Percentiles rank a stretch among this genome's conserved stretches.
These are phyloP conservation scores for Acleris literana DNA, from an alignment of 2,888 invertebrate genomes.

Conservation along the genomic window DNA sequence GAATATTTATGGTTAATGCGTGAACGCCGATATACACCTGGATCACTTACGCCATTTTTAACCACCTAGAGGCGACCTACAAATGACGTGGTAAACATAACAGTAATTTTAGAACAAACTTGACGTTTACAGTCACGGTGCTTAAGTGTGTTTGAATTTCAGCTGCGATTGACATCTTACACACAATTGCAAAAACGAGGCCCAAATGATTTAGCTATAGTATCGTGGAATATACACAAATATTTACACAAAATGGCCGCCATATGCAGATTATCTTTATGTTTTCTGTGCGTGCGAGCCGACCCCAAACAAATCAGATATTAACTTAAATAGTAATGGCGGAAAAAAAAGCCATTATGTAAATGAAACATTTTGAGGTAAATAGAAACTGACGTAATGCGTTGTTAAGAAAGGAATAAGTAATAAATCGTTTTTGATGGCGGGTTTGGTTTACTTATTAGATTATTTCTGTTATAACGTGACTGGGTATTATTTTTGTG, in stretches of 20 bases:
- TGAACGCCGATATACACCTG: constrained; percentile 60
- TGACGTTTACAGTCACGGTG: no score
- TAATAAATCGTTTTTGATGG: constrained; percentile 74
- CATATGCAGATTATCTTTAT: constrained; percentile 81
- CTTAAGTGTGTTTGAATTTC: no score
- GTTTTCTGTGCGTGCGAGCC: constrained; percentile 82
- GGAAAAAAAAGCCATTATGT: constrained; percentile 83
- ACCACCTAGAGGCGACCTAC: no score
- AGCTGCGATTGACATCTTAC: no score
- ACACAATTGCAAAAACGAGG: no score
- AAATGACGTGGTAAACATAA: no score
- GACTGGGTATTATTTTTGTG: constrained; percentile 13
- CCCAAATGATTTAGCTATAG: constrained; percentile 57
- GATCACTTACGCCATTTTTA: constrained; percentile 65
- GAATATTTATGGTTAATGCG: constrained; percentile 68
- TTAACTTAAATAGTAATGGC: constrained; percentile 81
- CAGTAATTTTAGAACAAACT: no score
- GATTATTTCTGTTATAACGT: constrained; percentile 55
- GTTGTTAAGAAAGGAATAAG: constrained; percentile 68
- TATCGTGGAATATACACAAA: constrained; percentile 63
- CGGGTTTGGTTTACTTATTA: constrained; percentile 53
- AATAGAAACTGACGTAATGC: constrained; percentile 79
- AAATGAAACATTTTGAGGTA: constrained; percentile 82
- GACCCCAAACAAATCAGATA: constrained; percentile 77
- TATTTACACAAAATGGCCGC: constrained; percentile 81